Conservation (phyloP, 2,888 invertebrate species). For the Deilephila porcellus region DNA sequence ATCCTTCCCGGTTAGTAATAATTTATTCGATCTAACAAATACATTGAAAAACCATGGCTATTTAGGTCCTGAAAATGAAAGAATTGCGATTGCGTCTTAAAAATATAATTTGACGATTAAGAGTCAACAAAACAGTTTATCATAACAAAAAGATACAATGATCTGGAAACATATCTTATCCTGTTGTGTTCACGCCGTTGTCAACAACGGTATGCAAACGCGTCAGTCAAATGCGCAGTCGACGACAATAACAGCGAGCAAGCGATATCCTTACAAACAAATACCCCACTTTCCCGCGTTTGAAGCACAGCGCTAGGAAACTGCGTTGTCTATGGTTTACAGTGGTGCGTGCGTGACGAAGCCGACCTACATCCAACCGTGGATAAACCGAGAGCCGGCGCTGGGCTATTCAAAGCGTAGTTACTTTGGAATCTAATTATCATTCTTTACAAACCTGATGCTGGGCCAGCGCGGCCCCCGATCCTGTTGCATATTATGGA, state of each 20-base stretch:
- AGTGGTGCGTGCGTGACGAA: conserved; percentile 67
- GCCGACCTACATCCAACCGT: conserved; percentile 62
- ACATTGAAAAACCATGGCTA: too few relatives aligned
- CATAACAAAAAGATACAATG: not conserved
- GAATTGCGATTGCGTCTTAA: too few relatives aligned
- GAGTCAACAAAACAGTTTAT: too few relatives aligned
- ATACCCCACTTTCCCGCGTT: conserved; percentile 25
- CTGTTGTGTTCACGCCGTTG: not conserved
- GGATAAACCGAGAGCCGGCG: conserved; percentile 49
- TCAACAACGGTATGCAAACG: not conserved
- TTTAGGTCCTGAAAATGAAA: too few relatives aligned
- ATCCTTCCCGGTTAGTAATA: too few relatives aligned
- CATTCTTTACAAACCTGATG: conserved; percentile 68
- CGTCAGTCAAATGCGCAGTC: conserved; percentile 13
- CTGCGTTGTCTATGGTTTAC: conserved; percentile 47
- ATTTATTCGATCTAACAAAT: too few relatives aligned
- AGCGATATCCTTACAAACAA: conserved; percentile 6
- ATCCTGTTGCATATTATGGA: conserved; percentile 30
- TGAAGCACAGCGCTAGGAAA: conserved; percentile 4
- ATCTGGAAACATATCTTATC: not conserved
- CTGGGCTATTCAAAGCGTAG: conserved; percentile 66
- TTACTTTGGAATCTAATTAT: conserved; percentile 68
- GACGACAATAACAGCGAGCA: not conserved
- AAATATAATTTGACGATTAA: too few relatives aligned
- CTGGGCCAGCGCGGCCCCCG: conserved; percentile 43